Evolutionary conservation across 2,113 vertebrate species (phyloP), one percentile per base, ranked within the genome.

Genomic region (Poeciliopsis prolifica): DNA sequence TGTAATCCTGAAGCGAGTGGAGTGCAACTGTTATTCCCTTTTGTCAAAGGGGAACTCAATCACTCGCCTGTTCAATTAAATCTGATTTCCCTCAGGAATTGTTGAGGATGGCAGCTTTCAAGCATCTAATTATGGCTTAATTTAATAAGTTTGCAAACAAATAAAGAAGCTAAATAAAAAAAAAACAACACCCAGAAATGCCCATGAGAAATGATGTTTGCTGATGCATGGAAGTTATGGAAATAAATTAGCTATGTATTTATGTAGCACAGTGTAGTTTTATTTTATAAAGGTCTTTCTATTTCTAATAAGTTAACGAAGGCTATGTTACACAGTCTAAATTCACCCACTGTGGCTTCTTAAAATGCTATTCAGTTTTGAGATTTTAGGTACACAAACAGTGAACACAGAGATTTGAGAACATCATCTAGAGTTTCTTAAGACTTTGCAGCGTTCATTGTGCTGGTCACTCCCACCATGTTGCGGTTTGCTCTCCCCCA

Each of bases 401-500:
- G 31, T 69, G 65, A 54, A 54, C 17, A n/a, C 0, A 58, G 51
- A 33, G 7, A 58, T n/a, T 58, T 61, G 29, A 48, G 13, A 73
- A 65, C 35, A 61, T 13, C 33, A 28, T 10, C 22, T 28, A 64
- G 10, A 60, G 61, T 31, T 51, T 61, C 68, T 26, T 4, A 17
- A 62, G 26, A 65, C 73, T 72, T 72, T 72, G 33, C 68, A 62
- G 48, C 68, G 61, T 74, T 73, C 51, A 79, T 29, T 84, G 61
- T 78, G 71, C 71, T 70, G 69, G 83, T 79, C 83, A 81, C 44
- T 80, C 78, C 86, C 79, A 80, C 77, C 89, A 79, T 89, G 71
- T 80, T 91, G 83, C 81, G 78, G 71, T 93, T 81, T 93, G 87
- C 90, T 92, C 83, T 93, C 86, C 89, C 87, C 87, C 91, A 90